Evolutionary conservation across 2,888 invertebrate genomes (phyloP), one percentile per base, ranked within the genome.

Genomic region (Rotaria macrura): DNA sequence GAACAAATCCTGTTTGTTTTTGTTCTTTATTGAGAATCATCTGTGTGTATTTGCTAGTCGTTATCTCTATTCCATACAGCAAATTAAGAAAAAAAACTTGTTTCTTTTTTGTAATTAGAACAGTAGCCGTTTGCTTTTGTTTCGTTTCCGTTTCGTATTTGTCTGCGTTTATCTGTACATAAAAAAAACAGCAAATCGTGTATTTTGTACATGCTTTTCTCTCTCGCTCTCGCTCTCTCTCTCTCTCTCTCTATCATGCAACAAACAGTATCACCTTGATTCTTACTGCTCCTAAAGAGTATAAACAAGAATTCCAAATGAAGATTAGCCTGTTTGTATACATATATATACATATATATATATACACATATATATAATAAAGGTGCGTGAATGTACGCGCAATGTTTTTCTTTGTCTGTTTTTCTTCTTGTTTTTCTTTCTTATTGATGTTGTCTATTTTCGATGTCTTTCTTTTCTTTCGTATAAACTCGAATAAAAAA

Each of bases 401-500:
- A 65, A 20, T 65, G 2, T 34, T 65, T 65, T 34, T 65, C 38
- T 65, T 34, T 12, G 29, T 65, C 9, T 65, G 4, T 54, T 23
- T 54, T 54, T 54, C 6, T 52, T 52, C 4, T 52, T 52, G 29
- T 49, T 10, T 49, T 49, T 49, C 7, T 34, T 34, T 65, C 34
- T 65, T 65, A 65, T 65, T 17, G 65, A 65, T 65, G 65, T 65
- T 65, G 65, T 65, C 65, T 65, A 65, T 65, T 65, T 65, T 65
- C 65, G 65, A 65, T 65, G 65, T 65, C 65, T 65, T 65, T 65
- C 34, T 65, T 65, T 65, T 65, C 65, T 65, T 65, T 65, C 65
- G 34, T 38, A 65, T 65, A 65, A 65, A 65, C 34, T 65, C 65
- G 65, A 65, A 65, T 65, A 65, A 65, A 54, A 25, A n/a, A n/a